phyloP scores from a whole-genome alignment of 1,140 invertebrate genomes.

The Orchestia grillus region DNA sequence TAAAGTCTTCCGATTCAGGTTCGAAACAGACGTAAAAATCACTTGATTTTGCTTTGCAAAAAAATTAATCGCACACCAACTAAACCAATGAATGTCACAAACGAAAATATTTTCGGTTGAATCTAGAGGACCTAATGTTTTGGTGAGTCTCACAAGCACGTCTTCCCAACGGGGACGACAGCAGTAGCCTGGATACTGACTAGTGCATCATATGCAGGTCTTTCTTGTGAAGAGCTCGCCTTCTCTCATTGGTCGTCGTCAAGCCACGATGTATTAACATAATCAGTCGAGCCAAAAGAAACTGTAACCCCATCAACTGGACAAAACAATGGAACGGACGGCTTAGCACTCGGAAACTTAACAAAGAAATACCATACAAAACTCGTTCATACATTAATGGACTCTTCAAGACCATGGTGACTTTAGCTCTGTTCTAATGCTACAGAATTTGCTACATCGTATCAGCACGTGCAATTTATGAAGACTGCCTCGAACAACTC shows the following conservation, averaged over 20 bases:
- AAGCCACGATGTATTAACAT: background rate
- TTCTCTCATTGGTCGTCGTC: constrained; percentile 3
- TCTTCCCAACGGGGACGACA: background rate
- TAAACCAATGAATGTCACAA: background rate
- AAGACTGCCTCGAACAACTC: no score
- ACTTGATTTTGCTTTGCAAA: background rate
- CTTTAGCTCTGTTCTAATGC: background rate
- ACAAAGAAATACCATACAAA: background rate
- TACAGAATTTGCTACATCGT: background rate
- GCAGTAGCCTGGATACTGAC: constrained; percentile 7
- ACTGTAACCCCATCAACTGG: background rate
- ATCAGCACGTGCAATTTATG: no score
- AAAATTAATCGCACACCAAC: background rate
- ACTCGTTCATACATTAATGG: background rate
- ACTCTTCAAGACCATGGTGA: background rate
- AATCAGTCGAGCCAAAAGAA: constrained; percentile 12
- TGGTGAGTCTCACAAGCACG: background rate
- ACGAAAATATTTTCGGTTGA: background rate
- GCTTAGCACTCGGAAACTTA: background rate
- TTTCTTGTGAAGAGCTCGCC: background rate
- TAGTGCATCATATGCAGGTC: background rate
- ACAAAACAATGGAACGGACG: background rate
- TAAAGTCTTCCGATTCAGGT: background rate
- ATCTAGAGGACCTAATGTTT: background rate
- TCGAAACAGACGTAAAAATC: background rate